phyloP scores from a whole-genome alignment of 2,797 vertebrate genomes.

The Xiphorhynchus erythropygius region DNA sequence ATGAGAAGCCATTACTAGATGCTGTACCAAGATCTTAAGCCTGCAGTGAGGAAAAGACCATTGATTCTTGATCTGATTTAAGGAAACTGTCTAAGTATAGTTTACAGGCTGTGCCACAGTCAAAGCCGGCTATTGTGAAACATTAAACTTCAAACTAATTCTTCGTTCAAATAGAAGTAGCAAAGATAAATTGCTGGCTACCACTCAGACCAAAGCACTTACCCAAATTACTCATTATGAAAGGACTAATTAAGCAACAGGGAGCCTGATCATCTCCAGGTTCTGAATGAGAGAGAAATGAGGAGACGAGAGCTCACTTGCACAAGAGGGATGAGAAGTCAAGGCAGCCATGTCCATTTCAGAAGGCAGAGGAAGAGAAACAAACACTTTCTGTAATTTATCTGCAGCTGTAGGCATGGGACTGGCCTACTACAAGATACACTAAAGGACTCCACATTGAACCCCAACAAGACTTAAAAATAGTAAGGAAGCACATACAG shows the following conservation, averaged over 20 bases:
- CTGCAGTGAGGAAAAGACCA: not conserved
- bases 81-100: not conserved
- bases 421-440: too few species aligned
- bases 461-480: not conserved
- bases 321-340: not conserved
- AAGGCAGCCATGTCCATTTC: not conserved
- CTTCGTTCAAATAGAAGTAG: not conserved
- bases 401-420: not conserved
- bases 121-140: not conserved
- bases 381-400: not conserved
- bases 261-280: not conserved
- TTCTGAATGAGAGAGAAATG: not conserved
- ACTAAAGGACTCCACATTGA: not conserved
- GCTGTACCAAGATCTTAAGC: not conserved
- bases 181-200: not conserved
- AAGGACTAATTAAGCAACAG: constrained; percentile 2
- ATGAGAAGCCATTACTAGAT: not conserved
- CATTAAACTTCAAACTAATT: not conserved
- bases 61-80: not conserved
- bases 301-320: not conserved
- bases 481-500: accelerated
- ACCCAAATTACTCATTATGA: not conserved
- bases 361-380: not conserved
- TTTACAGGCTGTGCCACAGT: not conserved
- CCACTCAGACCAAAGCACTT: not conserved